These are phyloP conservation scores for Protobothrops flavoviridis DNA, from an alignment of 2,113 vertebrate species.

Conservation along the genomic window DNA sequence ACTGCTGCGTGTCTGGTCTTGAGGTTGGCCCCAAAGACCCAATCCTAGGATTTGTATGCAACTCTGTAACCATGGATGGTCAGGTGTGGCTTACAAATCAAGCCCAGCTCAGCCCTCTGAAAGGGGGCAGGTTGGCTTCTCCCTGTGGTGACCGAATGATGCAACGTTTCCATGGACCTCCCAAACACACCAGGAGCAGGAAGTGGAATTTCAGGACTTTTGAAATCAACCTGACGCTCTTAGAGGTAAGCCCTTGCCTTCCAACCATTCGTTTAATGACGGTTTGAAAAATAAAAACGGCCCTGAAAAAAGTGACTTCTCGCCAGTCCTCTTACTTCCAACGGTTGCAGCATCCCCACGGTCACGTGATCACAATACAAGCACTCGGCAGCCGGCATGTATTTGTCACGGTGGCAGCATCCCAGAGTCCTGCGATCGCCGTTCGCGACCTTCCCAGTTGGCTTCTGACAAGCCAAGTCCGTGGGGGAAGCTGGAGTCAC, in stretches of 20 bases:
- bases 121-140: accelerated
- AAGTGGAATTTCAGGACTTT: not conserved
- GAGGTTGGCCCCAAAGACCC: constrained; percentile 12
- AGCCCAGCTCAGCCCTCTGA: not conserved
- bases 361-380: not conserved
- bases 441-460: not conserved
- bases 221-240: too few species aligned
- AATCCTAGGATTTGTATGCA: constrained; percentile 45
- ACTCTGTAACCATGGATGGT: constrained; percentile 53
- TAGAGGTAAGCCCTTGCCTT: not conserved
- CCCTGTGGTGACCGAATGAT: not conserved
- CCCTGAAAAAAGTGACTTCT: not conserved
- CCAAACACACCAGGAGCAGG: accelerated
- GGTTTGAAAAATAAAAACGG: not conserved
- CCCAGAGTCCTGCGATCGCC: accelerated
- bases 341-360: not conserved
- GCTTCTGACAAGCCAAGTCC: not conserved
- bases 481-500: not conserved
- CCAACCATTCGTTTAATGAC: accelerated
- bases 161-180: constrained; percentile 49
- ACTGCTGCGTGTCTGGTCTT: not conserved
- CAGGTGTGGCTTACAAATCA: constrained; percentile 17
- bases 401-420: not conserved
- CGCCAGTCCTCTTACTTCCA: not conserved
- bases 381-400: too few species aligned